phyloP scores from a whole-genome alignment of 2,888 invertebrate species.

The Cactoblastis cactorum region DNA sequence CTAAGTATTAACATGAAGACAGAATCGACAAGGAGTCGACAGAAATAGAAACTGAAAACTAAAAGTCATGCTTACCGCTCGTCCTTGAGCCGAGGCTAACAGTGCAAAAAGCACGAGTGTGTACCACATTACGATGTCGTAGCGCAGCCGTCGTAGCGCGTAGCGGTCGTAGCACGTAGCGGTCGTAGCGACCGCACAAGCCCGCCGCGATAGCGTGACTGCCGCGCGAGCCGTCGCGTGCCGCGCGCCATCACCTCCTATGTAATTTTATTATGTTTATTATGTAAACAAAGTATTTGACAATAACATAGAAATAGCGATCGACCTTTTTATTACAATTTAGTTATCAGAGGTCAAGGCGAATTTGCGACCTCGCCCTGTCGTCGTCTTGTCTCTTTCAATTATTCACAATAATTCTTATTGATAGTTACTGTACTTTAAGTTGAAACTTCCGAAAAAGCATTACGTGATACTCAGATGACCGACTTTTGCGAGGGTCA shows the following conservation, averaged over 20 bases:
- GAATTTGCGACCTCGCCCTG: slow-evolving; percentile 3
- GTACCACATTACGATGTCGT: slow-evolving; percentile 61
- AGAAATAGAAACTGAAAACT: slow-evolving; percentile 20
- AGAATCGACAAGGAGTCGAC: too few species aligned
- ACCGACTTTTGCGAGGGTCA: slow-evolving; percentile 8
- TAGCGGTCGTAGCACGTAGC: slow-evolving; percentile 44
- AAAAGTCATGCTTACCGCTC: slow-evolving; percentile 64
- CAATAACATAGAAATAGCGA: slow-evolving; percentile 50
- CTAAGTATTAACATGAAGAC: slow-evolving; percentile 18
- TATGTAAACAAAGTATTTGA: slow-evolving; percentile 70
- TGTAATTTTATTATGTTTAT: slow-evolving; percentile 45
- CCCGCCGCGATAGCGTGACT: slow-evolving; percentile 64
- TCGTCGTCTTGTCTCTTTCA: slow-evolving; percentile 11
- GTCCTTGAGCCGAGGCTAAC: slow-evolving; percentile 68
- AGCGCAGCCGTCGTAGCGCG: slow-evolving; percentile 38
- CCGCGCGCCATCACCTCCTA: slow-evolving; percentile 28
- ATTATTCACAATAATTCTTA: slow-evolving; percentile 9
- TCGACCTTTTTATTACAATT: slow-evolving; percentile 33
- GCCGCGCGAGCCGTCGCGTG: slow-evolving; percentile 50
- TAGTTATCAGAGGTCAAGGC: slow-evolving; percentile 19
- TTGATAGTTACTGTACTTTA: not conserved
- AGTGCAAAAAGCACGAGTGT: slow-evolving; percentile 60
- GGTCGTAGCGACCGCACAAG: slow-evolving; percentile 39
- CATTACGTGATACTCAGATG: not conserved
- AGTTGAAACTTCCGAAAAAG: slow-evolving; percentile 2